These are phyloP conservation scores for Drosophila birchii DNA, from an alignment of 2,888 invertebrate species.

Conservation along the genomic window DNA sequence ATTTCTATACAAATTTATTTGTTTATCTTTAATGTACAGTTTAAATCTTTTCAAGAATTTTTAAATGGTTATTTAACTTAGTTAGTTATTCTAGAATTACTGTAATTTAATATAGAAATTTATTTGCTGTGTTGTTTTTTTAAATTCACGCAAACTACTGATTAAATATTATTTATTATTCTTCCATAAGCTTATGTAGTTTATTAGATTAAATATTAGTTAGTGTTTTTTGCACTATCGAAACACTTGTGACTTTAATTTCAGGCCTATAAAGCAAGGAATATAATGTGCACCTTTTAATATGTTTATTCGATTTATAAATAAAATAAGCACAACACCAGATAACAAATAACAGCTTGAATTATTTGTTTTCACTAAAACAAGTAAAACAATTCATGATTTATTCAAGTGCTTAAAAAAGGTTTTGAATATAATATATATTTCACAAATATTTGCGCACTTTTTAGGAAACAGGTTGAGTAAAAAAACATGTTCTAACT, in stretches of 20 bases:
- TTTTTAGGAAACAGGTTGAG: neutral
- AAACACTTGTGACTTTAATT: too few species aligned
- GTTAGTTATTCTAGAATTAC: neutral
- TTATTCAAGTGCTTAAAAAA: slow-evolving; percentile 5
- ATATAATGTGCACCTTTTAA: neutral
- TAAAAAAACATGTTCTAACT: neutral
- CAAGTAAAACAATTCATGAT: neutral
- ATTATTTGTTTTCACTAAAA: neutral
- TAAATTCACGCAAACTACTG: neutral
- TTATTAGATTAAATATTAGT: neutral
- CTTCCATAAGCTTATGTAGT: neutral
- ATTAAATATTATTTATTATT: neutral
- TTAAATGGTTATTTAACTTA: too few species aligned
- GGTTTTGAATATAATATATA: neutral
- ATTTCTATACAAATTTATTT: neutral
- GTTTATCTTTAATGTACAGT: too few species aligned
- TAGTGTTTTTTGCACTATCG: too few species aligned
- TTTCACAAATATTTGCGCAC: neutral
- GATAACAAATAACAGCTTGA: slow-evolving; percentile 1
- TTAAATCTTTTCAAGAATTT: accelerated
- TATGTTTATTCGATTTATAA: neutral
- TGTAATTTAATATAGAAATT: neutral
- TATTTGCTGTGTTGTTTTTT: neutral
- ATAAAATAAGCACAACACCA: neutral
- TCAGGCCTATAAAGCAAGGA: too few species aligned